phyloP scores from a whole-genome alignment of 2,888 invertebrate genomes.

The Caenorhabditis sinica region DNA sequence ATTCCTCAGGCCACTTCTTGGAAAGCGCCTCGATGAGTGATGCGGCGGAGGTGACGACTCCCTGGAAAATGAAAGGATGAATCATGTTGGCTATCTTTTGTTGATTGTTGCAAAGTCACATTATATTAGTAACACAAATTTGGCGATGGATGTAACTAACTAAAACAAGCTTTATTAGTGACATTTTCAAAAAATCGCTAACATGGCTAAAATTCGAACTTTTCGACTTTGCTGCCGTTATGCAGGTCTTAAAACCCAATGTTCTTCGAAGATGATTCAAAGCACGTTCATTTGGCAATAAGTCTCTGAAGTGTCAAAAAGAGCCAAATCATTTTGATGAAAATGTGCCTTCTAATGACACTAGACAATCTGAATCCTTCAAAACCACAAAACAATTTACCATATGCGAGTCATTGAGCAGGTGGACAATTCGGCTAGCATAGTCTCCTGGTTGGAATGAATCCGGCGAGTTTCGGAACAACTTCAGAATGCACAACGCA shows the following conservation, averaged over 20 bases:
- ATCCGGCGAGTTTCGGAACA: constrained; percentile 96
- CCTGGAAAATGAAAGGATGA: constrained; percentile 85
- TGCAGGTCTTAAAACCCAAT: too few relatives aligned
- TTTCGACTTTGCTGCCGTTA: too few relatives aligned
- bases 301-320: too few relatives aligned
- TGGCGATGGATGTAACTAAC: too few relatives aligned
- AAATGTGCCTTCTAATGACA: neutral
- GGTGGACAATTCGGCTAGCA: constrained; percentile 98
- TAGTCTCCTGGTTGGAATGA: constrained; percentile 96
- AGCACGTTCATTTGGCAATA: too few relatives aligned
- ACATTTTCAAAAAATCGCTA: too few relatives aligned
- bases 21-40: constrained; percentile 98
- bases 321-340: too few relatives aligned
- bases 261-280: too few relatives aligned
- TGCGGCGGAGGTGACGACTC: constrained; percentile 98
- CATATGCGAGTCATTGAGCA: constrained; percentile 98
- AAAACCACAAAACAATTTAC: constrained; percentile 75
- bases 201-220: too few relatives aligned
- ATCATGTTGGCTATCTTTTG: neutral
- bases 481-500: constrained; percentile 94
- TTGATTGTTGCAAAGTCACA: neutral
- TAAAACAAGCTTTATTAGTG: too few relatives aligned
- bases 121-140: too few relatives aligned
- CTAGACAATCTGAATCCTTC: neutral
- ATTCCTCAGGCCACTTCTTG: constrained; percentile 98